A percentile compares a stretch with the other conserved stretches of the same genome.
phyloP scores from a whole-genome alignment of 1,140 invertebrate genomes.

The Trypoxylus dichotomus region DNA sequence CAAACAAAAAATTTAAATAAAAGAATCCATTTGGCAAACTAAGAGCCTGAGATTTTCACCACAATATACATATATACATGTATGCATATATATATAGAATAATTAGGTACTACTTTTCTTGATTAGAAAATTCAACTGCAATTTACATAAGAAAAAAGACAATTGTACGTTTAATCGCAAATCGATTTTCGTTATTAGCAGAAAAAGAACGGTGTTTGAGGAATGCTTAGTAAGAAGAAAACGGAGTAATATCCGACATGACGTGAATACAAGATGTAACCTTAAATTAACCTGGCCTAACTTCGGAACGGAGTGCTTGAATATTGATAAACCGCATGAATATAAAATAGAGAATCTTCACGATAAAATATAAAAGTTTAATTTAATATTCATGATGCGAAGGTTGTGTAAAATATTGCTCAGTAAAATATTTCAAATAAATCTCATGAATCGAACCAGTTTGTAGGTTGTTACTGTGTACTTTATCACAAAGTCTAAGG shows the following conservation, averaged over 20 bases:
- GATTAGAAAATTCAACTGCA: neutral
- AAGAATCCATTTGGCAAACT: too few species aligned
- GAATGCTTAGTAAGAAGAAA: conserved; percentile 11
- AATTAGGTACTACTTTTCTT: neutral
- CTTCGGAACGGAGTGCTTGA: conserved; percentile 15
- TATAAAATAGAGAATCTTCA: conserved; percentile 19
- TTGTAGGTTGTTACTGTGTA: neutral
- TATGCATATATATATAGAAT: too few species aligned
- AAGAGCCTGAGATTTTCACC: too few species aligned
- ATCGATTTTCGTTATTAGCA: conserved; percentile 18
- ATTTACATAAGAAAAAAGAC: neutral
- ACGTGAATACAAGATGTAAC: conserved; percentile 13
- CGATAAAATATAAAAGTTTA: conserved; percentile 19
- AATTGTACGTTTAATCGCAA: neutral
- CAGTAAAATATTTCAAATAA: neutral
- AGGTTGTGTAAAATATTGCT: conserved; percentile 8
- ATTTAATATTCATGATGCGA: conserved; percentile 22
- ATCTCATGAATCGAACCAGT: neutral
- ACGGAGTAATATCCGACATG: neutral
- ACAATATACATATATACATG: too few species aligned
- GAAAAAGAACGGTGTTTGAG: conserved; percentile 11
- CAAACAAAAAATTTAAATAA: too few species aligned
- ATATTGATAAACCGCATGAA: conserved; percentile 25
- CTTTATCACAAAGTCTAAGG: neutral
- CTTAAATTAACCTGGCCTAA: conserved; percentile 22